A percentile compares a stretch with the other conserved stretches of the same genome.
Evolutionary conservation across 2,888 invertebrate genomes (phyloP).

Genomic region (Drosophila engyochracea): DNA sequence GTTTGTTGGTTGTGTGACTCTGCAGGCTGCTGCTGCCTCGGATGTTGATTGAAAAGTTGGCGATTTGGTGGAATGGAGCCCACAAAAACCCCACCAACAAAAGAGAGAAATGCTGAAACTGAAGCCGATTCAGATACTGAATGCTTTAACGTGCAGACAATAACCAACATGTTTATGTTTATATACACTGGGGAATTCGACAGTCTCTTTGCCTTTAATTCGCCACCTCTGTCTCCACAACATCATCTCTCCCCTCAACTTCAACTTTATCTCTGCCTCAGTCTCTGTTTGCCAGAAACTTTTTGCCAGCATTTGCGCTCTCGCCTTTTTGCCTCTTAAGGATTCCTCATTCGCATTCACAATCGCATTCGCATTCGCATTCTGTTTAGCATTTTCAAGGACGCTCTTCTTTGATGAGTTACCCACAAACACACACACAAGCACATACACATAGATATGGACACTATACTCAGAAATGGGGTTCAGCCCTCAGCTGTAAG

Average conservation of each 20-base stretch:
- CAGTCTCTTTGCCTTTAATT: slow-evolving; percentile 21
- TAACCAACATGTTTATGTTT: slow-evolving; percentile 64
- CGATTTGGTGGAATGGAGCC: slow-evolving; percentile 27
- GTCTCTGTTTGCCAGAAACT: slow-evolving; percentile 22
- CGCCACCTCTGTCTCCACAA: not conserved
- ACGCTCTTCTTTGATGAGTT: slow-evolving; percentile 50
- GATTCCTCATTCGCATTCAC: slow-evolving; percentile 43
- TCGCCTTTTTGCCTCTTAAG: slow-evolving; percentile 34
- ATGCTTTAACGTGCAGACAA: slow-evolving; percentile 56
- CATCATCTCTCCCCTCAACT: not conserved
- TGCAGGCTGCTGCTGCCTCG: slow-evolving; percentile 19
- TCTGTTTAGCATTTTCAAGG: slow-evolving; percentile 61
- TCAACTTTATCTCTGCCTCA: slow-evolving; percentile 1
- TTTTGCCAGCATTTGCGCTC: slow-evolving; percentile 39
- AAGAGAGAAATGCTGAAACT: slow-evolving; percentile 20
- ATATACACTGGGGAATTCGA: slow-evolving; percentile 53
- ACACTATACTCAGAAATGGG: slow-evolving; percentile 17
- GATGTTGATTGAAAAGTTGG: slow-evolving; percentile 66
- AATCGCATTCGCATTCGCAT: slow-evolving; percentile 39
- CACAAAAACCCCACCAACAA: not conserved
- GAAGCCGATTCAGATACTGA: slow-evolving; percentile 12
- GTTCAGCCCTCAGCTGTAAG: slow-evolving; percentile 38
- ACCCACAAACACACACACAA: slow-evolving; percentile 1
- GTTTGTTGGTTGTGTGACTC: slow-evolving; percentile 57
- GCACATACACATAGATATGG: not conserved